These are phyloP conservation scores for Torymus aiolomorphi DNA, from an alignment of 2,888 invertebrate genomes.

Conservation along the genomic window DNA sequence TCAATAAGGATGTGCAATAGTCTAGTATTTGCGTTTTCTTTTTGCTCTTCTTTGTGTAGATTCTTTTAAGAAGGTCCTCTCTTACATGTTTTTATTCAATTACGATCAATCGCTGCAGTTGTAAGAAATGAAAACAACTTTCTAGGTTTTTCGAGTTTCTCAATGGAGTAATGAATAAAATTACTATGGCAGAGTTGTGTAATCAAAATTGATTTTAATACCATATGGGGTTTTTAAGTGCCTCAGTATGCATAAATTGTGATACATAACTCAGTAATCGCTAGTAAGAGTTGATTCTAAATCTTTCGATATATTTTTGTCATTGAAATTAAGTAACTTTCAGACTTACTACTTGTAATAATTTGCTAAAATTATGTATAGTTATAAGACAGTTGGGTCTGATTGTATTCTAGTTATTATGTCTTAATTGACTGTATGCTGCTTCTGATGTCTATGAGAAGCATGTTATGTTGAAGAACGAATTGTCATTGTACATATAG, in stretches of 20 bases:
- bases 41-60: conserved; percentile 26
- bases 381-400: conserved; percentile 29
- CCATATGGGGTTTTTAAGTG: conserved; percentile 34
- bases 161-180: background rate
- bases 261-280: conserved; percentile 44
- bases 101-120: conserved; percentile 12
- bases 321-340: conserved; percentile 28
- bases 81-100: conserved; percentile 29
- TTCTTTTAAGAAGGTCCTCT: conserved; percentile 24
- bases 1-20: conserved; percentile 65
- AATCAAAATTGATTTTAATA: conserved; percentile 41
- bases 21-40: conserved; percentile 56
- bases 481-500: conserved; percentile 47
- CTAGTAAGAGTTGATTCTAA: conserved; percentile 37
- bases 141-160: conserved; percentile 23
- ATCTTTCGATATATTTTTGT: conserved; percentile 42
- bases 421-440: conserved; percentile 27
- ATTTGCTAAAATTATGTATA: conserved; percentile 26
- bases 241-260: conserved; percentile 48
- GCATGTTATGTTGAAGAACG: conserved; percentile 37
- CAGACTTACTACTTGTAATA: conserved; percentile 2
- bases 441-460: too few species aligned
- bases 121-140: conserved; percentile 18
- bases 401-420: conserved; percentile 41
- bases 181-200: conserved; percentile 34